A percentile compares a stretch with the other conserved stretches of the same genome.
Conservation (phyloP, 2,888 invertebrate species). For the Scaptomyza cyrtandrae region DNA sequence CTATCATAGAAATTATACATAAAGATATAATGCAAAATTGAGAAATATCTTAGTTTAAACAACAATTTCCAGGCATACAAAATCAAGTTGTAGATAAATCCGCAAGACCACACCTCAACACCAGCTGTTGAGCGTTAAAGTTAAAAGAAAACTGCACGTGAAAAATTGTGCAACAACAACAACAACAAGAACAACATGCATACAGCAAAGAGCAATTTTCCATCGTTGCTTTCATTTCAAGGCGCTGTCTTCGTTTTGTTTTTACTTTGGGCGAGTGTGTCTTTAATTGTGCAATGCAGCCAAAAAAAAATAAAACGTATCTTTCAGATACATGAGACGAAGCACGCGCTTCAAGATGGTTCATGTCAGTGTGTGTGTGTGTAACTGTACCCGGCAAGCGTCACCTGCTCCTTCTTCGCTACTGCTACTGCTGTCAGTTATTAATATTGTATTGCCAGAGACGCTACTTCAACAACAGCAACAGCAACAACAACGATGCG, state of each 20-base stretch:
- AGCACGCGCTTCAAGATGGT: constrained; percentile 27
- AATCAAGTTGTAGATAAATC: too few species aligned
- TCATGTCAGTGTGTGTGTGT: constrained; percentile 9
- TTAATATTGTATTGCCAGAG: constrained; percentile 71
- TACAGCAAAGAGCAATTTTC: constrained; percentile 38
- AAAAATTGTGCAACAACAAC: constrained; percentile 36
- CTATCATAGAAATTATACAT: not conserved
- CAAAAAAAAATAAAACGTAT: constrained; percentile 47
- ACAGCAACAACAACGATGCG: constrained; percentile 10
- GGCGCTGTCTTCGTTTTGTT: not conserved
- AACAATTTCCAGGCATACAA: too few species aligned
- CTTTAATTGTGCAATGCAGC: constrained; percentile 62
- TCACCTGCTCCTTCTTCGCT: constrained; percentile 38
- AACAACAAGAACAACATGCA: constrained; percentile 28
- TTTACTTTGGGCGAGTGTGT: constrained; percentile 22
- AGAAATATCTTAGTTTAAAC: too few species aligned
- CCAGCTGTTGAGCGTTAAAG: constrained; percentile 3
- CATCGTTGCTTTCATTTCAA: constrained; percentile 43
- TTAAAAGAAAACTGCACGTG: constrained; percentile 44
- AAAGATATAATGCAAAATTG: too few species aligned
- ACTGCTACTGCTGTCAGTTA: constrained; percentile 51
- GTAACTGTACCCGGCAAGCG: constrained; percentile 50
- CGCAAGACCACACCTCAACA: not conserved
- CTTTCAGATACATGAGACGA: constrained; percentile 61
- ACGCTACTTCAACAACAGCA: constrained; percentile 1